phyloP scores from a whole-genome alignment of 2,113 vertebrate species.

The Trichomycterus rosablanca region DNA sequence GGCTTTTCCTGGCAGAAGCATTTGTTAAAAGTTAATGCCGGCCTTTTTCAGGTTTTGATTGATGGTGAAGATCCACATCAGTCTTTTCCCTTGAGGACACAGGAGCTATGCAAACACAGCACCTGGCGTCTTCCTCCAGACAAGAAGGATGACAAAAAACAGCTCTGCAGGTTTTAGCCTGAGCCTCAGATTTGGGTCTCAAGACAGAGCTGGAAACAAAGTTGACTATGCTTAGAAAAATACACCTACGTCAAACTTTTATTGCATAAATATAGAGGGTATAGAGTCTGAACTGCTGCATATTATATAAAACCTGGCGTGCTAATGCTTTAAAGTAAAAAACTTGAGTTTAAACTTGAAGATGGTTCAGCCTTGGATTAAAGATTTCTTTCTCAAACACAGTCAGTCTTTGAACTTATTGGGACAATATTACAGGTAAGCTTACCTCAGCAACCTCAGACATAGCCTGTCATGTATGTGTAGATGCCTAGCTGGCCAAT shows the following conservation, averaged over 20 bases:
- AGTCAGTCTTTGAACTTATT: too few relatives aligned
- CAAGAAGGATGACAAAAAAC: conserved; percentile 12
- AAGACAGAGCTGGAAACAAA: neutral
- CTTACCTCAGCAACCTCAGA: too few relatives aligned
- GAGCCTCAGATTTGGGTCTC: neutral
- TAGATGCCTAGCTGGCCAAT: too few relatives aligned
- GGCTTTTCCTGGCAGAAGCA: conserved; percentile 20
- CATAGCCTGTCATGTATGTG: too few relatives aligned
- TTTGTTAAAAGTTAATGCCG: conserved; percentile 36
- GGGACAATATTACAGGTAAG: too few relatives aligned
- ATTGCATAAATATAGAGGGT: neutral
- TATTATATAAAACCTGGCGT: too few relatives aligned
- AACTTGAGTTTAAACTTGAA: too few relatives aligned
- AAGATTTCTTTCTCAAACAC: too few relatives aligned
- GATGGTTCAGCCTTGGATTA: too few relatives aligned
- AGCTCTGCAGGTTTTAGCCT: conserved; percentile 4
- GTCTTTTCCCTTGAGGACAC: conserved; percentile 16
- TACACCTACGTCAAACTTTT: neutral
- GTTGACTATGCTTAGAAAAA: neutral
- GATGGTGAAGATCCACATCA: conserved; percentile 31
- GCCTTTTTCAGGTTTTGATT: conserved; percentile 31
- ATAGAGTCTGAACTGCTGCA: neutral
- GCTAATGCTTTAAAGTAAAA: too few relatives aligned
- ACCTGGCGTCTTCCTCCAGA: conserved; percentile 17
- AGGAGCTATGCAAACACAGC: conserved; percentile 29